Base-by-base conservation (phyloP, 2,797 vertebrate species). In the Crax fasciolata region DNA sequence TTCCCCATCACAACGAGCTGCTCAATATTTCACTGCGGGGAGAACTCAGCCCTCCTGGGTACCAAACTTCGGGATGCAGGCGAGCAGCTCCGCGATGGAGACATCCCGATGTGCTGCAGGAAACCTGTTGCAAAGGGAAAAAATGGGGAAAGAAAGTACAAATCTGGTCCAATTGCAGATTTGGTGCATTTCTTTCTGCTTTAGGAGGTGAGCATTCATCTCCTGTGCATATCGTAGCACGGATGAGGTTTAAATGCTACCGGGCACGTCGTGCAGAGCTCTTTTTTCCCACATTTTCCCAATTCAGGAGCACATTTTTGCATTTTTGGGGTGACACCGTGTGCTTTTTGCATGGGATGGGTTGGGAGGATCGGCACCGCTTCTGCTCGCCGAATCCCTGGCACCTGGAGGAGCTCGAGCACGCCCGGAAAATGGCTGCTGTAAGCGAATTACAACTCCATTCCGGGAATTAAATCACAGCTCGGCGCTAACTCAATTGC, bases 391-490 rank as follows among this genome's bases (percentile, higher is more conserved):
- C n/a, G 30, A 51, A 41, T 1, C 9, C 24, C 62, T 0, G 0
- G 49, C 17, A 7, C 24, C 25, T 9, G 2, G 55, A 39, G 21
- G 38, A 52, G 44, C 49, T 74, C 27, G 66, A 10, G 85, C 65
- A 49, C 41, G 87, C 77, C 83, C 43, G 91, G 63, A 66, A 97
- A 96, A 96, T 38, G 94, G 94, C 87, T 61, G 85, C 95, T 93
- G 43, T 39, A 95, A 98, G 89, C 70, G 83, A 96, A 97, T 97
- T 95, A 95, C 87, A 61, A 93, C 90, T 96, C 96, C 96, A 97
- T 97, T 96, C 95, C 67, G 28, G 81, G 97, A 97, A 98, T 98
- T 98, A 96, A 97, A 98, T 97, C 96, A 96, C 96, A 96, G 79
- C 96, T 98, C 92, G 59, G 85, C 59, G 84, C 91, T 98, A 97